These are phyloP conservation scores for Lathronympha strigana DNA, from an alignment of 2,888 invertebrate genomes.

Conservation along the genomic window DNA sequence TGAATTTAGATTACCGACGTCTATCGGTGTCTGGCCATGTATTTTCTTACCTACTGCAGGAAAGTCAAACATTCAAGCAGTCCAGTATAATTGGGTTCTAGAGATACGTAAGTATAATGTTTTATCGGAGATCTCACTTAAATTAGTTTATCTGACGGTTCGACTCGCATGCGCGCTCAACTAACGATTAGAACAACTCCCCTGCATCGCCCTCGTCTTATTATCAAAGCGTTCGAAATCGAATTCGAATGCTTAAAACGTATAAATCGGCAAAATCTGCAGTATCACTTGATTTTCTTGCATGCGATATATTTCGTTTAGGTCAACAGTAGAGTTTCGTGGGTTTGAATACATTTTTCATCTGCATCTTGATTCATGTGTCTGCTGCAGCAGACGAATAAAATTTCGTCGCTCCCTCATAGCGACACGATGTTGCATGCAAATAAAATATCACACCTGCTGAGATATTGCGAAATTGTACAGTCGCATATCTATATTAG, in stretches of 20 bases:
- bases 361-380: slow-evolving; percentile 80
- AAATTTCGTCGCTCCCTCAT: slow-evolving; percentile 61
- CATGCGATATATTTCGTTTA: slow-evolving; percentile 40
- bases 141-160: not conserved
- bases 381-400: slow-evolving; percentile 80
- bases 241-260: slow-evolving; percentile 51
- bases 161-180: not conserved
- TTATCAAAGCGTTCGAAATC: slow-evolving; percentile 40
- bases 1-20: slow-evolving; percentile 79
- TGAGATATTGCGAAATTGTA: not conserved
- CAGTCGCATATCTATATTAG: too few relatives aligned
- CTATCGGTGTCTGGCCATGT: slow-evolving; percentile 59
- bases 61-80: not conserved
- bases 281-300: slow-evolving; percentile 51
- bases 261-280: slow-evolving; percentile 43
- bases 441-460: not conserved
- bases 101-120: not conserved
- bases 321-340: slow-evolving; percentile 60
- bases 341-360: slow-evolving; percentile 67
- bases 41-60: slow-evolving; percentile 7
- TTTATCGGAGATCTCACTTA: not conserved
- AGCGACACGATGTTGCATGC: slow-evolving; percentile 51
- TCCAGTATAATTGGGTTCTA: not conserved
- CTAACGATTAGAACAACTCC: not conserved
- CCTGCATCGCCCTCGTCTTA: slow-evolving; percentile 36